Evolutionary conservation across 2,113 vertebrate genomes (phyloP).

Genomic region (Apodemus speciosus): DNA sequence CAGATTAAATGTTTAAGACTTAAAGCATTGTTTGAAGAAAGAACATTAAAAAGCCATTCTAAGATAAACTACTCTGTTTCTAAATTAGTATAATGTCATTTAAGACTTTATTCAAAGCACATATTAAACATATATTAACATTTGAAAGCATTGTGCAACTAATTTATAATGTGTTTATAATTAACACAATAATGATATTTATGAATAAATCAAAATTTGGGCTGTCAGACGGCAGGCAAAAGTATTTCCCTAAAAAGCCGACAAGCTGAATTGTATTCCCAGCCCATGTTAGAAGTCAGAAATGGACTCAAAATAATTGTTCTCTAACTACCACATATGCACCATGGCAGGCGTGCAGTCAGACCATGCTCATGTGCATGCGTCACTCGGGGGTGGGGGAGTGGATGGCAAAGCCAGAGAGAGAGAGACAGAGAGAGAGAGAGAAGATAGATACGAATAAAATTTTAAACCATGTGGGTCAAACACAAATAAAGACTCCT

Average conservation of each 20-base stretch:
- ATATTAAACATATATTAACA: not conserved
- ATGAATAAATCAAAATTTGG: not conserved
- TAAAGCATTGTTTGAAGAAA: not conserved
- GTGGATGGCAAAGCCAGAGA: too few species aligned
- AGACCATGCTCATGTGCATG: not conserved
- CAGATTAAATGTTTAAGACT: constrained; percentile 1
- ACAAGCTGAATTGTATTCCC: not conserved
- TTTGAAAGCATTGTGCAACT: not conserved
- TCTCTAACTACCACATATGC: too few species aligned
- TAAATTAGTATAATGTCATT: not conserved
- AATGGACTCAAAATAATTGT: not conserved
- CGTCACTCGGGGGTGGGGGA: too few species aligned
- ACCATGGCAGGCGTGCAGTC: not conserved
- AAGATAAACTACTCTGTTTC: not conserved
- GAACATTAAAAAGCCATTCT: not conserved
- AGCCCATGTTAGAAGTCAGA: too few species aligned
- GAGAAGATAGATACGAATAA: too few species aligned
- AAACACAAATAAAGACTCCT: not conserved
- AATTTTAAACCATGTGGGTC: not conserved
- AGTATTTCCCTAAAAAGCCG: not conserved
- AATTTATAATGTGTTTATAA: not conserved
- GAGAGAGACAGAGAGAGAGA: too few species aligned
- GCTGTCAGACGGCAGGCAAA: not conserved
- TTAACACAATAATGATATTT: not conserved
- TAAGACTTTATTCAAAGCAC: not conserved